Percentiles rank a stretch among this genome's conserved stretches.
These are phyloP conservation scores for Pararge aegeria DNA, from an alignment of 1,140 invertebrate species.

Conservation along the genomic window DNA sequence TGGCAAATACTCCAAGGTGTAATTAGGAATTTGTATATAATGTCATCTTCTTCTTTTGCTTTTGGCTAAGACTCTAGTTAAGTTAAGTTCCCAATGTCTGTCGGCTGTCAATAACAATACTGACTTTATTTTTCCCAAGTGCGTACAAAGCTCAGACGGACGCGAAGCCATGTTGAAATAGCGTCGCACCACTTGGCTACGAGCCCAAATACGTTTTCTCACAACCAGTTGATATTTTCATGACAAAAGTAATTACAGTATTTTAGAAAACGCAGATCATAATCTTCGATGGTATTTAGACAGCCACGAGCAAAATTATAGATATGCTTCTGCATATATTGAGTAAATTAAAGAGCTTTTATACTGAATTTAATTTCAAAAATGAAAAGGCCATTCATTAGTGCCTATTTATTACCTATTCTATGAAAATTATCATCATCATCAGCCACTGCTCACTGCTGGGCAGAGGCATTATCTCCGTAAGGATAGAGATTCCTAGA, in stretches of 20 bases:
- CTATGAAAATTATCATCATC: too few species aligned
- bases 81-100: conserved; percentile 27
- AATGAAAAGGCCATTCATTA: too few species aligned
- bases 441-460: too few species aligned
- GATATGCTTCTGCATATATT: neutral
- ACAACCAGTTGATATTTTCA: conserved; percentile 56
- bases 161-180: conserved; percentile 55
- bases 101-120: conserved; percentile 39
- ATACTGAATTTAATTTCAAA: too few species aligned
- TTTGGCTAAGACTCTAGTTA: too few species aligned
- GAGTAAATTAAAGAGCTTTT: too few species aligned
- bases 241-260: conserved; percentile 54
- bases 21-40: too few species aligned
- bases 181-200: conserved; percentile 53
- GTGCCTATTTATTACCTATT: too few species aligned
- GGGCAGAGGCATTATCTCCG: too few species aligned
- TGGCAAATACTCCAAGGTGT: too few species aligned
- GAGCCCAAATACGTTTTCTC: conserved; percentile 56
- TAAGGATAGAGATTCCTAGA: too few species aligned
- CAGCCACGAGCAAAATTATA: neutral
- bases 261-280: conserved; percentile 35
- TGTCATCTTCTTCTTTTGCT: too few species aligned
- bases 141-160: conserved; percentile 45
- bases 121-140: conserved; percentile 38
- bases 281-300: neutral